These are phyloP conservation scores for Fopius arisanus DNA, from an alignment of 1,140 invertebrate genomes.

Conservation along the genomic window DNA sequence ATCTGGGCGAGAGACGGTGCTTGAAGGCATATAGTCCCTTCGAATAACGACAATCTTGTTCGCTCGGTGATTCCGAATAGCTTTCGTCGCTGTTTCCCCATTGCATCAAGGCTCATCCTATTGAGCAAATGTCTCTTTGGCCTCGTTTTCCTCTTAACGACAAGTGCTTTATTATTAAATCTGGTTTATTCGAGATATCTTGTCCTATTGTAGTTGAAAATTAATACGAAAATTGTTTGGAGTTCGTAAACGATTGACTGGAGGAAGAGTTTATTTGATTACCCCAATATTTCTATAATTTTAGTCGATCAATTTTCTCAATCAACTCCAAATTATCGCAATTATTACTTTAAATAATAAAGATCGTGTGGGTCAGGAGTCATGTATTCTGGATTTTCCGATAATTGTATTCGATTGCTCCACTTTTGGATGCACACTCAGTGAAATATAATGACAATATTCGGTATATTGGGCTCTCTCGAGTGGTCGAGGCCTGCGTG, in stretches of 20 bases:
- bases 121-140: conserved; percentile 8
- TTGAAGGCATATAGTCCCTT: not conserved
- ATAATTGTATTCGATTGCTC: too few species aligned
- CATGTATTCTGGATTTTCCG: too few species aligned
- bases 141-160: not conserved
- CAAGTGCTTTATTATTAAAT: not conserved
- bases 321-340: too few species aligned
- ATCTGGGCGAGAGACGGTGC: not conserved
- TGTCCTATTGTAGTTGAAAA: not conserved
- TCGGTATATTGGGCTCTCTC: not conserved
- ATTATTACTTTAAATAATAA: too few species aligned
- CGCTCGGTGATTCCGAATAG: conserved; percentile 12
- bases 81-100: not conserved
- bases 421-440: too few species aligned
- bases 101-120: not conserved
- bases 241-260: too few species aligned
- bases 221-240: too few species aligned
- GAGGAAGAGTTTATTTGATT: too few species aligned
- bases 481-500: not conserved
- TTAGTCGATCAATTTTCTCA: too few species aligned
- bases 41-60: conserved; percentile 12
- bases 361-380: too few species aligned
- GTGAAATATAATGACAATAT: not conserved
- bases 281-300: too few species aligned
- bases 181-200: not conserved